Evolutionary conservation across 2,797 vertebrate species (phyloP), one percentile per base, ranked within the genome.

Genomic region (Amphiprion clarkii): DNA sequence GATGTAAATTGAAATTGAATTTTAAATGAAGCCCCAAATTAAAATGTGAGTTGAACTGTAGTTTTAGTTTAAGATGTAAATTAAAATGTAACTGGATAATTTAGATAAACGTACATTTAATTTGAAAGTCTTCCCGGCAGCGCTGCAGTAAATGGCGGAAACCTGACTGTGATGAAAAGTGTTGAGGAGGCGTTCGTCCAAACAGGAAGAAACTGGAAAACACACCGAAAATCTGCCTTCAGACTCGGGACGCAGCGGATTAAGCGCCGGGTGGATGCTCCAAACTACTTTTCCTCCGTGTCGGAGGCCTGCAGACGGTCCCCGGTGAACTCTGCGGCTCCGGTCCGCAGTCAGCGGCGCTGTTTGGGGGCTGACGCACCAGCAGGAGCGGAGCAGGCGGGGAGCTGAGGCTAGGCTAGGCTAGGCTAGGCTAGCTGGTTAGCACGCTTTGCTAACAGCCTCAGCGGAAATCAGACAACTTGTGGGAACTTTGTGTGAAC

Each of bases 121-220:
- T 36, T 63, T 29, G 36, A n/a, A 56, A 44, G 27, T 33, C 31
- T 2, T 0, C 3, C 17, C 75, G 86, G 88, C 87, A 63, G 52
- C 46, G 13, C 0, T 1, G 0, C 0, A 0, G 6, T 25, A 4
- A 0, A 23, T 17, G 36, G 10, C 1, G 59, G 4, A 33, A 42
- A 7, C 16, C 0, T 76, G 71, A 63, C 66, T 0, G 53, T 55
- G 56, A 13, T 29, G 40, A 56, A 61, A 62, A 85, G 71, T 23
- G 16, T 14, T 57, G 86, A 81, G 78, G 80, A 68, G 79, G 84
- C 82, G 87, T 85, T 67, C 44, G 79, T 70, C 78, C 69, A 82
- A 91, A 85, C 93, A 92, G 93, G 93, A 95, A 94, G 87, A 85
- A 85, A 80, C 76, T 19, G 69, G 59, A 67, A 79, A 78, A 83